Evolutionary conservation across 2,797 vertebrate genomes (phyloP).

Genomic region (Crossoptilon crossoptilon): DNA sequence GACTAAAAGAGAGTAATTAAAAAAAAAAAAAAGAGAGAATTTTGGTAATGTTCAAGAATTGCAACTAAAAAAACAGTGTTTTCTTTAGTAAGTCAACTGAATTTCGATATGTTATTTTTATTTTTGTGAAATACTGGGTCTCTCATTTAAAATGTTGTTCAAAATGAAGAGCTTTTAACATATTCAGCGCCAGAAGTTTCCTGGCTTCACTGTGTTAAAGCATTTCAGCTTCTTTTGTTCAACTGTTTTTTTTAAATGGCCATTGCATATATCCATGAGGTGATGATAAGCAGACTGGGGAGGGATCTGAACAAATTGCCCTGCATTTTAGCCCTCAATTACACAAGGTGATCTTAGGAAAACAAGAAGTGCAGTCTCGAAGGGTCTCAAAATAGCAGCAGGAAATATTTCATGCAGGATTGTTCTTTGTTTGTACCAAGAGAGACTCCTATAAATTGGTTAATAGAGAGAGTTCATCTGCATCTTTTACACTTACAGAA

Average conservation of each 20-base stretch:
- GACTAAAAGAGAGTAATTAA: neutral
- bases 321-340: slow-evolving; percentile 67
- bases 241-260: neutral
- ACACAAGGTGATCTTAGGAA: slow-evolving; percentile 66
- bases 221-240: neutral
- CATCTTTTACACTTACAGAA: neutral
- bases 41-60: neutral
- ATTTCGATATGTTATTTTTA: neutral
- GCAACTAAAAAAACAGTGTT: accelerated
- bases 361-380: slow-evolving; percentile 66
- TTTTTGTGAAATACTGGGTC: neutral
- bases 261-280: neutral
- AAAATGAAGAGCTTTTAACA: neutral
- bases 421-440: neutral
- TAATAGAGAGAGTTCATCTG: neutral
- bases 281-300: slow-evolving; percentile 66
- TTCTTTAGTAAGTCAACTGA: neutral
- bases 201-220: neutral
- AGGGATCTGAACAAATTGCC: slow-evolving; percentile 63
- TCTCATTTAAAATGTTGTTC: neutral
- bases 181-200: neutral
- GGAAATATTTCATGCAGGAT: slow-evolving; percentile 69
- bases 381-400: slow-evolving; percentile 44
- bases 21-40: neutral
- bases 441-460: neutral